Percentiles rank a stretch among this genome's conserved stretches.
These are phyloP conservation scores for Nematolebias whitei DNA, from an alignment of 2,113 vertebrate species.

Conservation along the genomic window DNA sequence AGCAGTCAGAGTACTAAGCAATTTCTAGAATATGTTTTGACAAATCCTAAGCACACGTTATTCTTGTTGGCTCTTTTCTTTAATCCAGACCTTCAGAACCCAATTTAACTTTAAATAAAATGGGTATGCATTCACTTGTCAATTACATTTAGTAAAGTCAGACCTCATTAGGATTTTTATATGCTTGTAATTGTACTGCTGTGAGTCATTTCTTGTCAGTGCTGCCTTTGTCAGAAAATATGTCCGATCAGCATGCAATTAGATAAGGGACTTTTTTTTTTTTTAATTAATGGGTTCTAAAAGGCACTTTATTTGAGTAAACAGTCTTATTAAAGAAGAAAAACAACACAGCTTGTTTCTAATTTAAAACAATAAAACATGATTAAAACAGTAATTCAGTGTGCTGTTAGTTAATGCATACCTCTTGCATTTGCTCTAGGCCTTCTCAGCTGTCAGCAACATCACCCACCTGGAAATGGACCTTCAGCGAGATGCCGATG, in stretches of 20 bases:
- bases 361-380: too few species aligned
- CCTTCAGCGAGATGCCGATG: conserved; percentile 59
- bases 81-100: conserved; percentile 16
- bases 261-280: neutral
- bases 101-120: conserved; percentile 3
- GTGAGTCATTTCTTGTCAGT: conserved; percentile 4
- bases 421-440: conserved; percentile 23
- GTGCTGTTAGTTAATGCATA: too few species aligned
- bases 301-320: neutral
- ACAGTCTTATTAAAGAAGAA: neutral
- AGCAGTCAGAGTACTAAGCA: conserved; percentile 5
- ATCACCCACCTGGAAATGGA: conserved; percentile 86
- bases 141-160: conserved; percentile 7
- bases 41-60: conserved; percentile 20
- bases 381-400: conserved; percentile 1
- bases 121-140: conserved; percentile 16
- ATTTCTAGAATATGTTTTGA: conserved; percentile 26
- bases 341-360: neutral
- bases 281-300: neutral
- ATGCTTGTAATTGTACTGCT: neutral
- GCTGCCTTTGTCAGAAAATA: neutral
- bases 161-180: neutral
- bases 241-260: conserved; percentile 7
- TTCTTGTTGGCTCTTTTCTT: conserved; percentile 3
- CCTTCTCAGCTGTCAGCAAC: conserved; percentile 57